Percentiles rank a stretch among this genome's conserved stretches.
Conservation (phyloP, 53 echinoderm and acorn worm genomes). For the Actinopyga echinites region DNA sequence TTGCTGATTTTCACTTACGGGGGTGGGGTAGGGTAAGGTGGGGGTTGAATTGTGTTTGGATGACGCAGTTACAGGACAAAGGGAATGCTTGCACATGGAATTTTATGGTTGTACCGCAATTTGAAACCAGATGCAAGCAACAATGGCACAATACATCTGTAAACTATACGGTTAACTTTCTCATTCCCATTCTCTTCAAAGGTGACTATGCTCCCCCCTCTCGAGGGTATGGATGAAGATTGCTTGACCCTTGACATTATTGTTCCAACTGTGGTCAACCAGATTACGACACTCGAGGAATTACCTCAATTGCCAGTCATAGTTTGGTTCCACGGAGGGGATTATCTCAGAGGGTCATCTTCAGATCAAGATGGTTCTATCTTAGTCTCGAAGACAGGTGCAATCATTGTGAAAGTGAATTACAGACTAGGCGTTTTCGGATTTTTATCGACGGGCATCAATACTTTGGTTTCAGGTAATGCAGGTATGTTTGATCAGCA, state of each 20-base stretch:
- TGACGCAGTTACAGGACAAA: too few species aligned
- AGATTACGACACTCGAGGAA: background rate
- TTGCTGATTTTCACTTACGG: too few species aligned
- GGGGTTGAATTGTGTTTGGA: too few species aligned
- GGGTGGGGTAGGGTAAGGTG: too few species aligned
- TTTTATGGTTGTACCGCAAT: too few species aligned
- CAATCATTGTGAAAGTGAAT: conserved; percentile 11
- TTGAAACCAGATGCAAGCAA: too few species aligned
- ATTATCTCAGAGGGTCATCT: background rate
- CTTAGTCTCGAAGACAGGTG: background rate
- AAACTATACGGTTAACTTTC: too few species aligned
- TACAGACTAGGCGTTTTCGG: conserved; percentile 3
- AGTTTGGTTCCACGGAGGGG: conserved; percentile 6
- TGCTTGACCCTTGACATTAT: conserved; percentile 16
- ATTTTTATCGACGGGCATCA: background rate
- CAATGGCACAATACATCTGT: too few species aligned
- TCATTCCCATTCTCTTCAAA: too few species aligned
- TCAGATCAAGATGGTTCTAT: background rate
- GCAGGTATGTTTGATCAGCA: conserved; percentile 8
- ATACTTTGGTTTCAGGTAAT: background rate
- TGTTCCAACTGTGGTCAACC: background rate
- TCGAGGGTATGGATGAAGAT: conserved; percentile 1
- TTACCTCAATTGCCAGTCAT: background rate
- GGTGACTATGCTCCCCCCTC: background rate
- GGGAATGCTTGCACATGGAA: too few species aligned